Evolutionary conservation across 2,797 vertebrate genomes (phyloP).

Genomic region (Corythornis leucogaster): DNA sequence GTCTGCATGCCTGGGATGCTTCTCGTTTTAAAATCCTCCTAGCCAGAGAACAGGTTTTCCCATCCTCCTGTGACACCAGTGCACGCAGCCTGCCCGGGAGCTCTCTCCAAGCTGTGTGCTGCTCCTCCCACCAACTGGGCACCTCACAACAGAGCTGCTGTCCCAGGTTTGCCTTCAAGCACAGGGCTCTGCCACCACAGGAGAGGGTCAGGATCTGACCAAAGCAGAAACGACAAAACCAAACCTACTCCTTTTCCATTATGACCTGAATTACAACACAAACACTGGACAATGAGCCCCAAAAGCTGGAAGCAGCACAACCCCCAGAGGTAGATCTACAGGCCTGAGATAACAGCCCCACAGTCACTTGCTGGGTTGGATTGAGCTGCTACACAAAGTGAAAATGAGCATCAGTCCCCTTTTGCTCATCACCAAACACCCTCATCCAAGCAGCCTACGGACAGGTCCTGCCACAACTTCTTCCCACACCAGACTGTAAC

Average conservation of each 20-base stretch:
- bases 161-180: not conserved
- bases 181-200: not conserved
- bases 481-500: not conserved
- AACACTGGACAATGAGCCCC: rapidly evolving
- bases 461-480: not conserved
- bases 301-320: not conserved
- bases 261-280: not conserved
- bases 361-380: not conserved
- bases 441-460: not conserved
- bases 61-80: not conserved
- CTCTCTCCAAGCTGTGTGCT: not conserved
- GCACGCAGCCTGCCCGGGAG: not conserved
- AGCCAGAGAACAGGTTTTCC: not conserved
- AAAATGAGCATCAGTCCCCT: not conserved
- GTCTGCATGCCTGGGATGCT: not conserved
- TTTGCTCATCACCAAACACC: not conserved
- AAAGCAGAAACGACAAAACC: rapidly evolving
- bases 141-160: not conserved
- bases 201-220: too few species aligned
- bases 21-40: not conserved
- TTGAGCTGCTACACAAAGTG: not conserved
- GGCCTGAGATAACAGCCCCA: not conserved
- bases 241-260: not conserved
- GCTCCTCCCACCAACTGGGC: not conserved
- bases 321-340: not conserved